phyloP scores from a whole-genome alignment of 2,888 invertebrate species.

The Athalia cordata region DNA sequence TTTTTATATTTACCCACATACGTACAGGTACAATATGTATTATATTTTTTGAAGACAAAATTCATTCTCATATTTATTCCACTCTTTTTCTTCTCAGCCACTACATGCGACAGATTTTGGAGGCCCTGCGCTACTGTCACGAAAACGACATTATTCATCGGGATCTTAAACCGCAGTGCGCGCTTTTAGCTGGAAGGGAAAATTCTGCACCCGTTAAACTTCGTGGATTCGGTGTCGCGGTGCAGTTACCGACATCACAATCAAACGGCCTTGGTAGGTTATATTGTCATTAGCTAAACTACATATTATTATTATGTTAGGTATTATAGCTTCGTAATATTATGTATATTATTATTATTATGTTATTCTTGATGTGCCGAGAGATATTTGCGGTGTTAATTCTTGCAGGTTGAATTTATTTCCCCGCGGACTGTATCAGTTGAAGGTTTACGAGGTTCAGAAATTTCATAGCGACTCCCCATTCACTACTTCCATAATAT shows the following conservation, averaged over 20 bases:
- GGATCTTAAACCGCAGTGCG: constrained; percentile 98
- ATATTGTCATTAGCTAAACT: no score
- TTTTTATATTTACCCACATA: no score
- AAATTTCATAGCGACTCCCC: not conserved
- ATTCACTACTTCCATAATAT: not conserved
- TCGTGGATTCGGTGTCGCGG: constrained; percentile 97
- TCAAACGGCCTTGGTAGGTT: constrained; percentile 79
- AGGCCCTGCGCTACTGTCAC: constrained; percentile 98
- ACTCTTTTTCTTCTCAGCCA: constrained; percentile 81
- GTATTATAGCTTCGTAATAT: not conserved
- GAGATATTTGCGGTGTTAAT: constrained; percentile 22
- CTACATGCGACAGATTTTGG: constrained; percentile 98
- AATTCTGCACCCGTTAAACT: constrained; percentile 99
- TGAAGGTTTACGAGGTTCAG: not conserved
- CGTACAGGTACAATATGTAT: no score
- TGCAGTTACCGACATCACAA: constrained; percentile 90
- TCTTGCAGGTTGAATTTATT: not conserved
- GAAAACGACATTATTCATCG: constrained; percentile 98
- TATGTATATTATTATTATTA: not conserved
- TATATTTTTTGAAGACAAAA: constrained; percentile 31
- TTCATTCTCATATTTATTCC: constrained; percentile 33
- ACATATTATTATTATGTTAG: constrained; percentile 4
- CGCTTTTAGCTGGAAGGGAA: constrained; percentile 95
- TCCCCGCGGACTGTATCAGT: not conserved
- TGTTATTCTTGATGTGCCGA: not conserved